Evolutionary conservation across 2,113 vertebrate genomes (phyloP).

Genomic region (Lanius collurio): DNA sequence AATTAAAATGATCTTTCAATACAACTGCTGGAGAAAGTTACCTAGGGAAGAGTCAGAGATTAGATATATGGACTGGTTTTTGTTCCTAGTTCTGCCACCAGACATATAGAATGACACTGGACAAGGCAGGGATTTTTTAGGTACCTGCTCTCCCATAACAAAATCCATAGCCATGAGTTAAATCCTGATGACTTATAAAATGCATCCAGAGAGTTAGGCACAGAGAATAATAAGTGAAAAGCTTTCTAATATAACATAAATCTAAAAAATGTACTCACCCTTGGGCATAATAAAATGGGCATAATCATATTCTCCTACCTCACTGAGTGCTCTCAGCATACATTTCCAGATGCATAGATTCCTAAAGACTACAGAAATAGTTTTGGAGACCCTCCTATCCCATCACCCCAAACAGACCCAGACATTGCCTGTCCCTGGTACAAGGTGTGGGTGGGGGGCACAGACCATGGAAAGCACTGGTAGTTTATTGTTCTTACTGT

Average conservation of each 20-base stretch:
- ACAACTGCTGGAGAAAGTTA: not conserved
- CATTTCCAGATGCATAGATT: constrained; percentile 26
- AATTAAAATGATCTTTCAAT: constrained; percentile 29
- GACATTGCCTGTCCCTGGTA: not conserved
- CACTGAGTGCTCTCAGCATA: constrained; percentile 20
- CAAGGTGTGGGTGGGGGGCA: accelerated
- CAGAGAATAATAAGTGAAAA: constrained; percentile 63
- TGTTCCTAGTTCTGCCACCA: not conserved
- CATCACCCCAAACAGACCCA: not conserved
- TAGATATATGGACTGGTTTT: not conserved
- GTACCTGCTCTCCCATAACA: not conserved
- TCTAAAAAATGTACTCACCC: constrained; percentile 49
- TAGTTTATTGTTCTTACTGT: not conserved
- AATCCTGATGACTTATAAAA: constrained; percentile 55
- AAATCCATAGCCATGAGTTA: constrained; percentile 44
- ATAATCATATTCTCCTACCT: constrained; percentile 40
- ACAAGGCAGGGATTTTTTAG: not conserved
- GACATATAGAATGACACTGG: not conserved
- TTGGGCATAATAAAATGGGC: constrained; percentile 53
- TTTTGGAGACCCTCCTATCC: not conserved
- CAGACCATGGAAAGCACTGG: accelerated
- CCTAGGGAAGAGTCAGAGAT: not conserved
- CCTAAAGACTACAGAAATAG: not conserved
- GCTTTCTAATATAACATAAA: constrained; percentile 61
- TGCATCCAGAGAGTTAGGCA: constrained; percentile 42